Percentiles rank a stretch among this genome's conserved stretches.
These are phyloP conservation scores for Pediacus dermestoides DNA, from an alignment of 2,888 invertebrate species.

Conservation along the genomic window DNA sequence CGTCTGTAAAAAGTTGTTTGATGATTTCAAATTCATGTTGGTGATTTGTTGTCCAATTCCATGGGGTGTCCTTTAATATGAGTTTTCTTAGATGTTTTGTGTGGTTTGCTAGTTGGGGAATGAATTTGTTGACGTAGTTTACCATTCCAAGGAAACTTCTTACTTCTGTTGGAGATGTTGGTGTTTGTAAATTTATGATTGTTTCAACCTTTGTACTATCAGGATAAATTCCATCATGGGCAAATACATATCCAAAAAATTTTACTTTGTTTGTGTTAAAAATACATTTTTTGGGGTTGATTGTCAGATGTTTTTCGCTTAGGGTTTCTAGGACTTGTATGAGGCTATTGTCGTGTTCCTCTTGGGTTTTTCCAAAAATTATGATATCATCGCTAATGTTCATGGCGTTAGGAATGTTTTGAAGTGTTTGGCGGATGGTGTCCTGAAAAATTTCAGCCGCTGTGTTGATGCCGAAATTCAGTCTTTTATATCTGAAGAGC, in stretches of 20 bases:
- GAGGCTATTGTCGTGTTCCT: conserved; percentile 36
- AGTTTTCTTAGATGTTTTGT: conserved; percentile 12
- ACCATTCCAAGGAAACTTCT: conserved; percentile 30
- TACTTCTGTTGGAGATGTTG: conserved; percentile 26
- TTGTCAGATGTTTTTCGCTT: conserved; percentile 24
- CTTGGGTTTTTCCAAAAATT: conserved; percentile 32
- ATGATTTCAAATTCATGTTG: conserved; percentile 7
- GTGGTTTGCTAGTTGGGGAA: conserved; percentile 18
- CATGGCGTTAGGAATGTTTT: conserved; percentile 4
- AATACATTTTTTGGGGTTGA: conserved; percentile 38
- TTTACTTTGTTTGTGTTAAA: conserved; percentile 25
- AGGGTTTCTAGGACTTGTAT: conserved; percentile 30
- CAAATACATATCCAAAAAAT: conserved; percentile 36
- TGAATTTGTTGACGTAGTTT: conserved; percentile 31
- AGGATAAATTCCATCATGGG: conserved; percentile 32
- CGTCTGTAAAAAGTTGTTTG: conserved; percentile 13
- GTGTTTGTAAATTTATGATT: conserved; percentile 27
- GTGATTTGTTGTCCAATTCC: conserved; percentile 5
- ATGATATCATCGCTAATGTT: conserved; percentile 17
- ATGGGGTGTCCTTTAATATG: conserved; percentile 7
- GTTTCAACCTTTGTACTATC: conserved; percentile 29
- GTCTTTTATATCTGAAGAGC: conserved; percentile 41
- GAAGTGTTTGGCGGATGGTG: conserved; percentile 24
- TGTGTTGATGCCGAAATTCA: conserved; percentile 42
- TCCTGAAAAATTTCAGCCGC: conserved; percentile 48